phyloP scores from a whole-genome alignment of 2,113 vertebrate genomes.

The Nanorana parkeri region DNA sequence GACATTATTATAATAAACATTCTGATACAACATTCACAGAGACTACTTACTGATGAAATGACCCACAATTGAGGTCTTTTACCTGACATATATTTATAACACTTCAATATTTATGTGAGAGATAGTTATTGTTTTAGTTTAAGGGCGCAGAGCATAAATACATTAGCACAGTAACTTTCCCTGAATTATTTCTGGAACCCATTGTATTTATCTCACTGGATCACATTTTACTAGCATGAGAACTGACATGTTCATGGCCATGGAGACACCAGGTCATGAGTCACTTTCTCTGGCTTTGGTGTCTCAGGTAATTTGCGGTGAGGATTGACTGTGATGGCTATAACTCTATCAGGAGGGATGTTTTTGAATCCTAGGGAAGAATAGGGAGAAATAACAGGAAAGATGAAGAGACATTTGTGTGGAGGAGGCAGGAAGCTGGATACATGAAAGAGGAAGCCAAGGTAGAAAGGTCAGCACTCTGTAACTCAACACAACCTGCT shows the following conservation, averaged over 20 bases:
- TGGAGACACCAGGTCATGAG: not conserved
- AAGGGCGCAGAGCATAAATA: conserved; percentile 3
- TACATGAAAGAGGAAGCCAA: conserved; percentile 37
- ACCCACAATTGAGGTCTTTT: too few relatives aligned
- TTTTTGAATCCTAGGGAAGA: not conserved
- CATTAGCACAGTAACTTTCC: conserved; percentile 26
- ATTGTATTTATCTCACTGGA: conserved; percentile 1
- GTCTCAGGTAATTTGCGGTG: not conserved
- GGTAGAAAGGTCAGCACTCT: conserved; percentile 17
- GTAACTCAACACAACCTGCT: conserved; percentile 11
- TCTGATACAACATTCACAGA: too few relatives aligned
- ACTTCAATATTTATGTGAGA: not conserved
- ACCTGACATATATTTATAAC: not conserved
- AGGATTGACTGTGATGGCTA: not conserved
- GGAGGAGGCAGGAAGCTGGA: conserved; percentile 25
- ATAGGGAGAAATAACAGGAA: not conserved
- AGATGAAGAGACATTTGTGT: conserved; percentile 15
- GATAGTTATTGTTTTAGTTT: not conserved
- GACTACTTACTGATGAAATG: too few relatives aligned
- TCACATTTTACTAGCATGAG: not conserved
- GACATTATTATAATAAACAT: too few relatives aligned
- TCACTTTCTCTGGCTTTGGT: not conserved
- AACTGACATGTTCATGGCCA: conserved; percentile 8
- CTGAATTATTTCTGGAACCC: not conserved
- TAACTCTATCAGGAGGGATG: conserved; percentile 24